Conservation (phyloP, 2,888 invertebrate species). For the Iselma pallidipennis region DNA sequence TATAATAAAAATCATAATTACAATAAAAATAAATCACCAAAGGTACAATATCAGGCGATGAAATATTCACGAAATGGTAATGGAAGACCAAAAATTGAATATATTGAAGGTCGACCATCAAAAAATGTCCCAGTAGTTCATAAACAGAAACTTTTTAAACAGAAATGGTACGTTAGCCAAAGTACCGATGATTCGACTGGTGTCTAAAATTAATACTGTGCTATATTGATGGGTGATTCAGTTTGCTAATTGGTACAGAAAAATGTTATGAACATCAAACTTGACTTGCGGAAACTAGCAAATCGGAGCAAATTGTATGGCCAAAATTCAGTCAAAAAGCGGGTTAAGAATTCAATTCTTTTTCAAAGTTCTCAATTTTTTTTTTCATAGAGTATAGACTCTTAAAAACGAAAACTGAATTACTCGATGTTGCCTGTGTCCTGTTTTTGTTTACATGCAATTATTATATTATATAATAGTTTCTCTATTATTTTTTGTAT, state of each 20-base stretch:
- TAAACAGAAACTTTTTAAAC: slow-evolving; percentile 42
- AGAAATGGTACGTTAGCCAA: slow-evolving; percentile 43
- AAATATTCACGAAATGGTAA: slow-evolving; percentile 20
- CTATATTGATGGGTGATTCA: slow-evolving; percentile 8
- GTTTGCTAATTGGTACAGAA: too few species aligned
- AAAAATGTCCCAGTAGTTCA: slow-evolving; percentile 41
- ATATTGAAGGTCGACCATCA: slow-evolving; percentile 38
- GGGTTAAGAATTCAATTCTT: too few species aligned
- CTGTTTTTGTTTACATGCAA: too few species aligned
- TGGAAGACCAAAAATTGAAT: slow-evolving; percentile 27
- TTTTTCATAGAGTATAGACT: too few species aligned
- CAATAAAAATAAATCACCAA: slow-evolving; percentile 26
- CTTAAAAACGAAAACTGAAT: too few species aligned
- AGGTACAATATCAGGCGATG: slow-evolving; percentile 23
- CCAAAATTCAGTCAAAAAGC: too few species aligned
- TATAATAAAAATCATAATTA: slow-evolving; percentile 30
- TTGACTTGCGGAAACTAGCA: too few species aligned
- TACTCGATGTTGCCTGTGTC: too few species aligned
- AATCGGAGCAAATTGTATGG: too few species aligned
- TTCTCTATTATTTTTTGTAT: background rate
- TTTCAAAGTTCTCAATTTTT: too few species aligned
- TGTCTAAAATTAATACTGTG: background rate
- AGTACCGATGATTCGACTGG: slow-evolving; percentile 22
- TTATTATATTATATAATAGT: too few species aligned
- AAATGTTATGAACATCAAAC: background rate